Evolutionary conservation across 2,888 invertebrate species (phyloP), one percentile per base, ranked within the genome.

Genomic region (Idaea dimidiata): DNA sequence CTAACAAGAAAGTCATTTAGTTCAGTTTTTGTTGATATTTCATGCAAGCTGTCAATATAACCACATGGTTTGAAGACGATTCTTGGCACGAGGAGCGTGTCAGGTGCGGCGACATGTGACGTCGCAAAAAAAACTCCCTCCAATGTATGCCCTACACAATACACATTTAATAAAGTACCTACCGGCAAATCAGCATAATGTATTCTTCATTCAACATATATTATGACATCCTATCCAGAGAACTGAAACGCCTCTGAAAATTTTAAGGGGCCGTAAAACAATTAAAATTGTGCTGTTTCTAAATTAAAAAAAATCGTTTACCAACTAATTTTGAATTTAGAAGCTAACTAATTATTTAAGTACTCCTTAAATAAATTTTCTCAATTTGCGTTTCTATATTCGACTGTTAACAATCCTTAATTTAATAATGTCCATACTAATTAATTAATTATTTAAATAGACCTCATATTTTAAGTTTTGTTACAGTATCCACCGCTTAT

Each of bases 21-120:
- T 32, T 32, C 10, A 8, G 6, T 32, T 6, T 32, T 14, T 2
- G 14, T 43, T 14, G 43, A 43, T 43, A 43, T 43, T 43, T 43
- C 43, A 43, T 43, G 43, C 43, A 43, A 43, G 43, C 43, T 43
- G 43, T 43, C 43, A 43, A 43, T 14, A 43, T 43, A 16, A 63
- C 71, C 76, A 76, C 67, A 75, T 77, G 76, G 64, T 64, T 18
- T 63, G 24, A 24, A 24, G 24, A 24, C 24, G 24, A 24, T 24
- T 24, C 59, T 59, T 78, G 80, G 78, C 80, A 77, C 76, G 72
- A 73, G 76, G 66, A 74, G 72, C 63, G 74, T 80, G 88, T 83
- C 90, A 89, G 89, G 83, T 90, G 89, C 64, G 55, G 43, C 72
- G 72, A 76, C 89, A 89, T 84, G 76, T 88, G 88, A 79, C 72